These are phyloP conservation scores for Cerastoderma edule DNA, from an alignment of 2,888 invertebrate species.

Conservation along the genomic window DNA sequence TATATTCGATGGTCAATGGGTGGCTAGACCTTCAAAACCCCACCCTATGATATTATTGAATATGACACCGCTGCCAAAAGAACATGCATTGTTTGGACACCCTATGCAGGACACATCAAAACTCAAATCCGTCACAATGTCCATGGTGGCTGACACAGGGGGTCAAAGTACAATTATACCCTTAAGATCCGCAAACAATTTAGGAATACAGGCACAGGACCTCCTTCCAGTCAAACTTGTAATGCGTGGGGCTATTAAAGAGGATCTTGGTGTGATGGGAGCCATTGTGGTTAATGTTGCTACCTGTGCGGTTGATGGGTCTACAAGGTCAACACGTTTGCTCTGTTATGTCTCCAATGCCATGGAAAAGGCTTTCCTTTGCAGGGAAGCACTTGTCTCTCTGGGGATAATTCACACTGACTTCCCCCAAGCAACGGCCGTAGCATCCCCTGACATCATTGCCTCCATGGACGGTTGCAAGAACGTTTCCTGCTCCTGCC, in stretches of 20 bases:
- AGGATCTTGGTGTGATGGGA: constrained; percentile 27
- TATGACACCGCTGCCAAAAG: constrained; percentile 17
- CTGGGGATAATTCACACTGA: constrained; percentile 32
- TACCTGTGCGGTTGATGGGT: constrained; percentile 9
- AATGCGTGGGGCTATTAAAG: constrained; percentile 46
- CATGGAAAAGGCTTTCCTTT: constrained; percentile 38
- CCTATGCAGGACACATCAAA: constrained; percentile 17
- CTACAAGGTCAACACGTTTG: constrained; percentile 28
- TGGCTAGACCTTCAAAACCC: constrained; percentile 35
- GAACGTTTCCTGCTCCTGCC: constrained; percentile 33
- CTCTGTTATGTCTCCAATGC: constrained; percentile 35
- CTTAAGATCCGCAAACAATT: constrained; percentile 25
- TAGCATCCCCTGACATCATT: constrained; percentile 23
- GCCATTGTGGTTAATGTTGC: constrained; percentile 24
- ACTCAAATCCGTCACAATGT: constrained; percentile 18
- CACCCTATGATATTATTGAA: constrained; percentile 27
- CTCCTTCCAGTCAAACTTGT: constrained; percentile 52
- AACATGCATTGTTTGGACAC: constrained; percentile 20
- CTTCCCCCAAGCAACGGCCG: constrained; percentile 25
- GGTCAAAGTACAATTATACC: constrained; percentile 46
- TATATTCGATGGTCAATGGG: constrained; percentile 30
- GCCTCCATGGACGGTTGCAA: no score
- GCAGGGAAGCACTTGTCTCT: constrained; percentile 35
- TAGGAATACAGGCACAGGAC: constrained; percentile 37
- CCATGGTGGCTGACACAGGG: constrained; percentile 42